These are phyloP conservation scores for Connochaetes taurinus DNA, from an alignment of 2,113 vertebrate species.

Conservation along the genomic window DNA sequence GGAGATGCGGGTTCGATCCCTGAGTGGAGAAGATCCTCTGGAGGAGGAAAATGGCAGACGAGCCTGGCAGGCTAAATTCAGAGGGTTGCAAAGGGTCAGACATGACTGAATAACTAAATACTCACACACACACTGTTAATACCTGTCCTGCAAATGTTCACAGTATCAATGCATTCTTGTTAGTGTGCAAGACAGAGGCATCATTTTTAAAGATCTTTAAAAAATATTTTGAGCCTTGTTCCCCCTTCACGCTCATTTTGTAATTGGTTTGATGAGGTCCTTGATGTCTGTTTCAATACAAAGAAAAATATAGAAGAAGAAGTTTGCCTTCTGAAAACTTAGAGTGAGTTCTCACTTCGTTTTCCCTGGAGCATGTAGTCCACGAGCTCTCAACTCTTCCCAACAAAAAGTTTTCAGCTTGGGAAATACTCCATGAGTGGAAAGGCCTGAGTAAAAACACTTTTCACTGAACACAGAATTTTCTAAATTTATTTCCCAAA, in stretches of 20 bases:
- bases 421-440: not conserved
- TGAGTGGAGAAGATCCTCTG: not conserved
- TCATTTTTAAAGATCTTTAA: slow-evolving; percentile 80
- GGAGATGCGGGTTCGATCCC: not conserved
- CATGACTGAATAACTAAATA: not conserved
- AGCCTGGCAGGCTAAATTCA: not conserved
- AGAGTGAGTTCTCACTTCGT: not conserved
- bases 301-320: slow-evolving; percentile 66
- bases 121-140: slow-evolving; percentile 80
- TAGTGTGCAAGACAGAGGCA: slow-evolving; percentile 90
- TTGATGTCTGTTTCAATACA: slow-evolving; percentile 78
- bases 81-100: not conserved
- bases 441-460: not conserved
- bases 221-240: slow-evolving; percentile 81
- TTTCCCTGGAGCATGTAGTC: not conserved
- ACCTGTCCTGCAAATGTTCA: slow-evolving; percentile 94
- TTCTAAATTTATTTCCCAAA: not conserved
- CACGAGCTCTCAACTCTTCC: rapidly evolving
- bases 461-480: not conserved
- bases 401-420: not conserved
- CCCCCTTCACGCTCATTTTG: slow-evolving; percentile 72
- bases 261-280: slow-evolving; percentile 69
- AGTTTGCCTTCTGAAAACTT: not conserved
- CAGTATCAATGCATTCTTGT: slow-evolving; percentile 91
- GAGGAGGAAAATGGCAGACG: not conserved